Conservation (phyloP, 2,888 invertebrate genomes). For the Diogma glabrata region DNA sequence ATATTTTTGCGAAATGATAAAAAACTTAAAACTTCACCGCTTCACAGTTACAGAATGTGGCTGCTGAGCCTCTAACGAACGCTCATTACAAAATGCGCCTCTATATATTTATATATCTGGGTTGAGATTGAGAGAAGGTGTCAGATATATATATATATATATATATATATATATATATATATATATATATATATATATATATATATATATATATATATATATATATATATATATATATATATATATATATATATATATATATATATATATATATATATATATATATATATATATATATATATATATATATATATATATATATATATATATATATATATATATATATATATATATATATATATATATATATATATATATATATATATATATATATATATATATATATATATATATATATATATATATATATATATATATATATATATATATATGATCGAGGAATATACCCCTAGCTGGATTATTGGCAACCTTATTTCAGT, state of each 20-base stretch:
- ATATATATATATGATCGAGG: too few species aligned
- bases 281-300: background rate
- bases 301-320: background rate
- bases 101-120: background rate
- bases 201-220: background rate
- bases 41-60: too few species aligned
- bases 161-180: background rate
- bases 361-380: background rate
- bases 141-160: background rate
- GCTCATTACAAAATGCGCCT: too few species aligned
- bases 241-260: background rate
- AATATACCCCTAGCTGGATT: too few species aligned
- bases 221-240: background rate
- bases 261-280: background rate
- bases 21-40: too few species aligned
- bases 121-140: background rate
- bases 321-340: background rate
- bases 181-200: background rate
- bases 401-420: too few species aligned
- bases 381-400: too few species aligned
- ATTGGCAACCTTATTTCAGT: too few species aligned
- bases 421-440: too few species aligned
- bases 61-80: too few species aligned
- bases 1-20: too few species aligned
- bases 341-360: background rate